Conservation (phyloP, 2,797 vertebrate species). For the Decapterus maruadsi region DNA sequence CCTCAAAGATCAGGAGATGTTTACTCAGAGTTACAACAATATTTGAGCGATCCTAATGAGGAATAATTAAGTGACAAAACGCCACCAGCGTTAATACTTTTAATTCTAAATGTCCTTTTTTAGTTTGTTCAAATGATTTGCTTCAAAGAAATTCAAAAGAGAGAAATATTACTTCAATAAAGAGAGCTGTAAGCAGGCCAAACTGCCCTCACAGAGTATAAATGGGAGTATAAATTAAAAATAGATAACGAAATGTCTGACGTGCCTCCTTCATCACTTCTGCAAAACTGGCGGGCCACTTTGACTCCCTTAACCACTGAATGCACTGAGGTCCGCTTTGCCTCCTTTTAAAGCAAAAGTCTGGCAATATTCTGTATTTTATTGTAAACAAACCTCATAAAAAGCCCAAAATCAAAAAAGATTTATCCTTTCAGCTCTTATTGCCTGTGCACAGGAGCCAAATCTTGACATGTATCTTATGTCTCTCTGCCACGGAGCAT, state of each 20-base stretch:
- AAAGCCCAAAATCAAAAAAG: neutral
- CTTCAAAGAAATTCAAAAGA: neutral
- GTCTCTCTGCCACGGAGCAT: neutral
- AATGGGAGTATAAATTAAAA: conserved; percentile 8
- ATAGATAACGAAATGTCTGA: conserved; percentile 2
- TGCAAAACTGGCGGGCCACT: neutral
- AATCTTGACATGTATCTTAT: neutral
- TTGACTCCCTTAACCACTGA: conserved; percentile 3
- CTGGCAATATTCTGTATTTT: neutral
- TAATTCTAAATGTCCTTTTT: neutral
- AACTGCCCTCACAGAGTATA: conserved; percentile 17
- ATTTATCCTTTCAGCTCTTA: neutral
- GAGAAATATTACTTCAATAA: conserved; percentile 58
- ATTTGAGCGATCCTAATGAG: conserved; percentile 38
- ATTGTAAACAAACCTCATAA: neutral
- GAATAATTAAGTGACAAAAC: conserved; percentile 15
- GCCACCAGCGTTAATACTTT: conserved; percentile 5
- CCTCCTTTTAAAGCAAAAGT: neutral
- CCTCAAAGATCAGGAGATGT: conserved; percentile 17
- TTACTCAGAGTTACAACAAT: conserved; percentile 42
- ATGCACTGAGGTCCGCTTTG: conserved; percentile 8
- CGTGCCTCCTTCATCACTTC: conserved; percentile 13
- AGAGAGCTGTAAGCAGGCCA: conserved; percentile 5
- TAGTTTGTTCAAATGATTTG: neutral
- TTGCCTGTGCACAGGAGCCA: neutral